Conservation (phyloP, 2,888 invertebrate species). For the Dryococelus australis region DNA sequence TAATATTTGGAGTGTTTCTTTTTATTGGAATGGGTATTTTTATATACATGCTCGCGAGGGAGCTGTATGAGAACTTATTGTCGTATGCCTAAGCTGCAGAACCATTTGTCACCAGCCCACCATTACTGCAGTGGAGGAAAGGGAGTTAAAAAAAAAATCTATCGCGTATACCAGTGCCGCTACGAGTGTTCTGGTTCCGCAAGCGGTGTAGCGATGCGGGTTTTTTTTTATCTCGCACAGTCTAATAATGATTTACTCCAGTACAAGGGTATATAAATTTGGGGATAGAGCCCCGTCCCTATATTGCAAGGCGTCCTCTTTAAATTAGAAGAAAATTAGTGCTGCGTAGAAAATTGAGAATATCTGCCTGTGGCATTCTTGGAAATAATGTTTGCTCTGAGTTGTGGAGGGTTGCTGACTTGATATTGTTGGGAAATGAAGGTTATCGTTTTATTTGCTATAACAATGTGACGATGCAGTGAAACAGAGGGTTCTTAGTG, state of each 20-base stretch:
- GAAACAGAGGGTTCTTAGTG: no score
- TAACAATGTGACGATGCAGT: no score
- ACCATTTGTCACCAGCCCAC: slow-evolving; percentile 16
- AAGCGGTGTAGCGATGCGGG: slow-evolving; percentile 20
- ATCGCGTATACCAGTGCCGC: not conserved
- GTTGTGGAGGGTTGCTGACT: not conserved
- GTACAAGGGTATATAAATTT: slow-evolving; percentile 20
- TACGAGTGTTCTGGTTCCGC: not conserved
- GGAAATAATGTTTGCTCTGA: not conserved
- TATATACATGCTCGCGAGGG: not conserved
- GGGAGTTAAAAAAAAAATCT: not conserved
- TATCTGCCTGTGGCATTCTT: not conserved
- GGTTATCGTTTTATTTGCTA: no score
- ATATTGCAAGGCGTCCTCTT: not conserved
- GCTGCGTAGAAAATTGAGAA: not conserved
- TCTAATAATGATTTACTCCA: slow-evolving; percentile 27
- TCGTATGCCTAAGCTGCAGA: slow-evolving; percentile 24
- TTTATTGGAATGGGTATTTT: slow-evolving; percentile 22
- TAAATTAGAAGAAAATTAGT: not conserved
- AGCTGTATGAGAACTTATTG: slow-evolving; percentile 26
- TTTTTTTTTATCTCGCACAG: not conserved
- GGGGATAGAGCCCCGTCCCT: not conserved
- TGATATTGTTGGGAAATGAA: no score
- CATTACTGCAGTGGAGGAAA: slow-evolving; percentile 3
- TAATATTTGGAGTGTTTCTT: slow-evolving; percentile 29